These are phyloP conservation scores for Mola mola DNA, from an alignment of 2,113 vertebrate species.

Conservation along the genomic window DNA sequence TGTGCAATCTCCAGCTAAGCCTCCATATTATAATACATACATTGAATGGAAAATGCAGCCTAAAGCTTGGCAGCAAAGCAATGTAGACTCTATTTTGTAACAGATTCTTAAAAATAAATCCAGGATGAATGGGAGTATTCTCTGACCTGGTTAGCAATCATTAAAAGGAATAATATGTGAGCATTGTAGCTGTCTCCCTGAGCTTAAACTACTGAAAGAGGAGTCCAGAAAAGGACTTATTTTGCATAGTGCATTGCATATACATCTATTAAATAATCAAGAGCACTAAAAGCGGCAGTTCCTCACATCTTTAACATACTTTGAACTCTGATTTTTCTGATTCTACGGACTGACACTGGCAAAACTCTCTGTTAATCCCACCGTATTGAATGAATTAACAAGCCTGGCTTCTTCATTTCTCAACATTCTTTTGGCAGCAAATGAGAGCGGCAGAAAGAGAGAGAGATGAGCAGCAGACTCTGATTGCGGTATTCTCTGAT, in stretches of 20 bases:
- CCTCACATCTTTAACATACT: constrained; percentile 10
- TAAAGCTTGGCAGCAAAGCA: constrained; percentile 33
- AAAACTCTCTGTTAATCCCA: too few species aligned
- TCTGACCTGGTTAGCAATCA: constrained; percentile 60
- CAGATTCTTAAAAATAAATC: constrained; percentile 46
- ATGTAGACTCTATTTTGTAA: constrained; percentile 24
- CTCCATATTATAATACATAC: constrained; percentile 36
- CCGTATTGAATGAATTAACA: too few species aligned
- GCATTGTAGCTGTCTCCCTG: constrained; percentile 18
- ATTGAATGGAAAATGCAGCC: constrained; percentile 48
- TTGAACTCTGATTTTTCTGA: too few species aligned
- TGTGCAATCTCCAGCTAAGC: constrained; percentile 59
- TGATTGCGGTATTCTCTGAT: too few species aligned
- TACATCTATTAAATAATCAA: constrained; percentile 8
- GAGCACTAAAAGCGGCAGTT: background rate
- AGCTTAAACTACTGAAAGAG: constrained; percentile 33
- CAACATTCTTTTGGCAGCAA: constrained; percentile 22
- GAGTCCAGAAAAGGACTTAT: constrained; percentile 12
- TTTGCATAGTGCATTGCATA: constrained; percentile 16
- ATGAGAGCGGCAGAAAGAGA: background rate
- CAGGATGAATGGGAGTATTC: constrained; percentile 36
- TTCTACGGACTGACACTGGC: constrained; percentile 7
- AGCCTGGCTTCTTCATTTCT: constrained; percentile 13
- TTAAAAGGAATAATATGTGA: constrained; percentile 53
- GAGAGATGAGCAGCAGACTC: background rate